Base-by-base conservation (phyloP, 1,140 invertebrate genomes). In the Ylistrum balloti region DNA sequence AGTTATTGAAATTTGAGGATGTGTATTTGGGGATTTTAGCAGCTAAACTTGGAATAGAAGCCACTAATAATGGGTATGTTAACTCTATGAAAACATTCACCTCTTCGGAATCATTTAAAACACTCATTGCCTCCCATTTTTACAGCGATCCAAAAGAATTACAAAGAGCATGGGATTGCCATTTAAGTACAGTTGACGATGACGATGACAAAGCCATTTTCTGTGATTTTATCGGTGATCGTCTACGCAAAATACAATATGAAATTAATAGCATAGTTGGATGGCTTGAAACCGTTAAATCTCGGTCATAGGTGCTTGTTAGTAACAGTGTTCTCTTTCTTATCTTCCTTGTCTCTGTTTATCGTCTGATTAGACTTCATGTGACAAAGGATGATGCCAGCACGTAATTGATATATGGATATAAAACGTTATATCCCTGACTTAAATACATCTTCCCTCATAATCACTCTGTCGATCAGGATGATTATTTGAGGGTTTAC, bases 1-100 rank as follows among this genome's bases (percentile, higher is more conserved):
- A 95, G 0, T 95, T 95, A 86, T 95, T 96, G 86, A 94, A 95
- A 91, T 92, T 96, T 88, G 96, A 96, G 90, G 96, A 96, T 92
- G 95, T 96, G 22, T 96, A 96, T 91, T 90, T 96, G 13, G 56
- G 56, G 22, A 74, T 74, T n/a, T n/a, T 74, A 74, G 56, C 56
- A 17, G n/a, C 22, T 28, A 28, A 28, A 9, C 2, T 74, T n/a
- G 56, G n/a, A 74, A 74, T 74, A 74, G 56, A 74, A 11, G 56
- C 56, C 2, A 74, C 56, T 28, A 74, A 74, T 28, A 74, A 74
- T 11, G 56, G 56, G 11, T 74, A 74, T 74, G 56, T 74, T 74
- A 74, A 74, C 28, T 74, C 56, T 74, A 28, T 1, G 56, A 74
- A 74, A 74, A 74, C 56, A 5, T n/a, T 74, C 56, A 74, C 56